A percentile compares a stretch with the other conserved stretches of the same genome.
These are phyloP conservation scores for Tolmerus cingulatus DNA, from an alignment of 2,888 invertebrate species.

Conservation along the genomic window DNA sequence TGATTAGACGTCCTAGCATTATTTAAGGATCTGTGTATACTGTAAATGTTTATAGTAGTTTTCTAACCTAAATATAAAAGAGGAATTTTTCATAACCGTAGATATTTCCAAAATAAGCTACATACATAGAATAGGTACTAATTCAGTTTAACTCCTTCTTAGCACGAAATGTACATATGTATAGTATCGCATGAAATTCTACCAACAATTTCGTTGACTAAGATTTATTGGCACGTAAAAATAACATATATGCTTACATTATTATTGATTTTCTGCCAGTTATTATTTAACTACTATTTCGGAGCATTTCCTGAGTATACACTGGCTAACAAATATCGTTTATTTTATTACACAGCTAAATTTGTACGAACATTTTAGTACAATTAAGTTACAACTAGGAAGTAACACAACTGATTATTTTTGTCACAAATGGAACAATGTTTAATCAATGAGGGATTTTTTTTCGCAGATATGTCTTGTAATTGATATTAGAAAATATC, in stretches of 20 bases:
- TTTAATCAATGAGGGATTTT: background rate
- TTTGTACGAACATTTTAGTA: background rate
- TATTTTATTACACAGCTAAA: background rate
- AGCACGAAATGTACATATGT: background rate
- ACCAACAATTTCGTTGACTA: background rate
- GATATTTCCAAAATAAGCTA: background rate
- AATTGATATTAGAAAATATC: background rate
- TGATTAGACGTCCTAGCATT: background rate
- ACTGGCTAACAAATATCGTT: background rate
- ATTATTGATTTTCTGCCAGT: background rate
- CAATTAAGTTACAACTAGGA: background rate
- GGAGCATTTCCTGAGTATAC: background rate
- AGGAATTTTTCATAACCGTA: background rate
- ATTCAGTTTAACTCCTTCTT: background rate
- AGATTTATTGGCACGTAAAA: background rate
- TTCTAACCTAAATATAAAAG: background rate
- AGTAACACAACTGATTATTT: background rate
- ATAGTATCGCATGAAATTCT: background rate
- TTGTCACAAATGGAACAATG: background rate
- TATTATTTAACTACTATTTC: background rate
- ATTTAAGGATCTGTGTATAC: background rate
- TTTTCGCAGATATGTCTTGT: background rate
- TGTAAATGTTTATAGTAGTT: background rate
- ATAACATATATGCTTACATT: background rate
- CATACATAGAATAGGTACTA: too few species aligned